Evolutionary conservation across 2,888 invertebrate genomes (phyloP), one percentile per base, ranked within the genome.

Genomic region (Nudaria mundana): DNA sequence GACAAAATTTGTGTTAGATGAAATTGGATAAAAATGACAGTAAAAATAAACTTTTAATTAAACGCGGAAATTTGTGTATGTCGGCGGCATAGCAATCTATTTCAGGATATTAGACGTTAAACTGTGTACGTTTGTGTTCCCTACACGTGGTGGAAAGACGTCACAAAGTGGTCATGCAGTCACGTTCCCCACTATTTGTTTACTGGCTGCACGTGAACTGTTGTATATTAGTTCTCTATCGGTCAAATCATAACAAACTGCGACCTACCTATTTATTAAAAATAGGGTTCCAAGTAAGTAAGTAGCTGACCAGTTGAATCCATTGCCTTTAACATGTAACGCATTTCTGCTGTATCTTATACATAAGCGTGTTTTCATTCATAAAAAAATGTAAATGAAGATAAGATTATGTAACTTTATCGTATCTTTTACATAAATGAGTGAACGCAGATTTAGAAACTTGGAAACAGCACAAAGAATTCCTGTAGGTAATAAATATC

Each of bases 181-280:
- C 74, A 76, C 73, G 71, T 78, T 56, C 50, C 50, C 56, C 38
- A 55, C 51, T 52, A 56, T 71, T 78, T 78, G 64, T 76, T 73
- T 68, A 71, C 67, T 52, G 56, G 28, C 49, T 43, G 65, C 63
- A 66, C 66, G 66, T 73, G 70, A 68, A 65, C 56, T 58, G 37
- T 36, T 47, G 42, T 61, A 69, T 72, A 68, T 2, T 55, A 49
- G 46, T 31, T 49, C 48, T 32, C 39, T 54, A 48, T 54, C 57
- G 44, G 47, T 56, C 40, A 40, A 40, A 48, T 37, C 36, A 26
- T 36, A 44, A 38, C 37, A 20, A 10, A 12, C 23, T 24, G 13
- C 7, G 11, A 13, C 32, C 11, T 13, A 13, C 14, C 11, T 24
- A 20, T 12, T 8, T 11, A 12, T 18, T 7, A 8, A 30, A 30